These are phyloP conservation scores for Drosophila novamexicana DNA, from an alignment of 1,140 invertebrate species.

Conservation along the genomic window DNA sequence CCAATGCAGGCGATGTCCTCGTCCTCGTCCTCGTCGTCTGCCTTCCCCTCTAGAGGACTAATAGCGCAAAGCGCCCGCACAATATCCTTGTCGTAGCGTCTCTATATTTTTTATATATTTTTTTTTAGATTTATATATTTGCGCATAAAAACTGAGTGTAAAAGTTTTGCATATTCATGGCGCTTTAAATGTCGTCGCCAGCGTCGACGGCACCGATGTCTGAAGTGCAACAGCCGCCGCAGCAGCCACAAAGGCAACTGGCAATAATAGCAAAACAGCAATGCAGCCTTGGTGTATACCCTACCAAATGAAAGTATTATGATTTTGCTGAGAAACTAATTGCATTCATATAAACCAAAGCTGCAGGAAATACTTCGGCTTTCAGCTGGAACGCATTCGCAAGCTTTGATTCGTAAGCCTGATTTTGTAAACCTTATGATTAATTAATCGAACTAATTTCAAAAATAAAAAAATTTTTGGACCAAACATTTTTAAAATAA, in stretches of 20 bases:
- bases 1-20: conserved; percentile 47
- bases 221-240: conserved; percentile 62
- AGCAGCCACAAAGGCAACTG: conserved; percentile 73
- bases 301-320: neutral
- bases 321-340: neutral
- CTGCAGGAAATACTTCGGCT: too few species aligned
- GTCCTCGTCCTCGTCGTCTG: conserved; percentile 8
- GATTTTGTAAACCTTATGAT: too few species aligned
- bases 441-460: too few species aligned
- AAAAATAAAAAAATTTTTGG: too few species aligned
- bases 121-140: conserved; percentile 69
- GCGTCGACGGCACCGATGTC: conserved; percentile 54
- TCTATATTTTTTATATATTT: conserved; percentile 35
- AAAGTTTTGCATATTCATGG: conserved; percentile 82
- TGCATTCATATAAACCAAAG: too few species aligned
- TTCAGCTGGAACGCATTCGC: too few species aligned
- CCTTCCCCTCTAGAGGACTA: conserved; percentile 43
- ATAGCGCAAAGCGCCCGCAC: conserved; percentile 54
- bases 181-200: conserved; percentile 80
- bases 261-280: conserved; percentile 40
- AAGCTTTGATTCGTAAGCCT: too few species aligned
- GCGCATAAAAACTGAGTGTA: conserved; percentile 71
- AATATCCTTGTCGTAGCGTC: conserved; percentile 52
- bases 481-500: too few species aligned
- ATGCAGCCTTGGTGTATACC: neutral